Evolutionary conservation across 2,797 vertebrate species (phyloP), one percentile per base, ranked within the genome.

Genomic region (Gallinago stenura): DNA sequence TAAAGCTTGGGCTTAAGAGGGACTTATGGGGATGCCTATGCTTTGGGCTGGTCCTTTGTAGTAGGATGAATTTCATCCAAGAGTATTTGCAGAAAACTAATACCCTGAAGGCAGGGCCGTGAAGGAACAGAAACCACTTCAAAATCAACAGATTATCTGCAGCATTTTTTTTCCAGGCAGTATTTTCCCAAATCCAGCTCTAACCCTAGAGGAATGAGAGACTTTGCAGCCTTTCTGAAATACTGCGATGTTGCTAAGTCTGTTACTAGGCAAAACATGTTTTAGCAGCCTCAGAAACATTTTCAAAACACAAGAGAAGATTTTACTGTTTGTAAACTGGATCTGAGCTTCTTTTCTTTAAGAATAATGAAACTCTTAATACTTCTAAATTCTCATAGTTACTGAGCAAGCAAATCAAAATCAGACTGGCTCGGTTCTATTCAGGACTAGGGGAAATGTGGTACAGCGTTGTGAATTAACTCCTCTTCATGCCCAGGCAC

Each of bases 241-340:
- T 53, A 25, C 80, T 54, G 66, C 7, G 17, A n/a, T 17, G 96
- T 97, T 94, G 90, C 94, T 95, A 91, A n/a, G 91, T 68, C 83
- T 93, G 96, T 96, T 94, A 95, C 96, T 30, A 96, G 45, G 96
- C 85, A 93, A 96, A 97, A 95, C 93, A 71, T 51, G 80, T 90
- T 92, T 92, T 35, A 93, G 80, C 89, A 94, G 93, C 87, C 62
- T 58, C 18, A 58, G 81, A 96, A 96, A 81, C 91, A n/a, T 73
- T 72, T 58, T 51, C 70, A 75, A 69, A 96, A 94, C 89, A 76
- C 41, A 89, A 33, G 87, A 84, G 89, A 30, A 69, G 87, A 60
- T 89, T 81, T 81, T 54, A 1, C 37, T 91, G 65, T 91, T 95
- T 94, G 92, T 72, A 89, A 94, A 94, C 89, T 48, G 81, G 19